These are phyloP conservation scores for Eurytemora carolleeae DNA, from an alignment of 1,140 invertebrate species.

Conservation along the genomic window DNA sequence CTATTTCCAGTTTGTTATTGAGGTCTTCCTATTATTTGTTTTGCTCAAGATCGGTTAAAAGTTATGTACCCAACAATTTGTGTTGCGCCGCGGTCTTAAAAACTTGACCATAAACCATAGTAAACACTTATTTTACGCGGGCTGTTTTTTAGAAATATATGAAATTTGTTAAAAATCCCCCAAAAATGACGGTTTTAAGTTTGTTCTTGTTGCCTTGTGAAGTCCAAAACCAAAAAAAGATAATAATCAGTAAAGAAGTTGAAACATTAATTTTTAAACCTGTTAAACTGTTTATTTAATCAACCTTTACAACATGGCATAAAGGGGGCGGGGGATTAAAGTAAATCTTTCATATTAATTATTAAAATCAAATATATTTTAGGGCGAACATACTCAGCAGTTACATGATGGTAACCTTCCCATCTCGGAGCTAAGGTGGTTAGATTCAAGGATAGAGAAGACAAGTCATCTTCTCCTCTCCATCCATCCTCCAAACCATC, in stretches of 20 bases:
- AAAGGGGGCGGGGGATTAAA: neutral
- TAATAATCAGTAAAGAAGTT: neutral
- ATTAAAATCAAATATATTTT: too few species aligned
- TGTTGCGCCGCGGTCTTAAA: too few species aligned
- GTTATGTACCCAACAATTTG: too few species aligned
- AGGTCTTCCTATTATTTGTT: too few species aligned
- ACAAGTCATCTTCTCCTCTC: neutral
- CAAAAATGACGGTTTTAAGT: too few species aligned
- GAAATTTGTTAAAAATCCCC: too few species aligned
- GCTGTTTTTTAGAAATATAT: too few species aligned
- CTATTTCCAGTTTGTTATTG: too few species aligned
- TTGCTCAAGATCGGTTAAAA: too few species aligned
- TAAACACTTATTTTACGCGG: too few species aligned
- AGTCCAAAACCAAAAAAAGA: neutral
- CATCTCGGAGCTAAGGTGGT: neutral
- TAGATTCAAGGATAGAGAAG: neutral
- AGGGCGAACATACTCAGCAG: neutral
- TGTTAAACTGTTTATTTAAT: neutral
- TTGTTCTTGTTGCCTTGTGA: neutral
- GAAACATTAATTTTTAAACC: too few species aligned
- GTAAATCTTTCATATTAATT: neutral
- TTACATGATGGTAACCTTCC: neutral
- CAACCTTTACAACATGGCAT: neutral
- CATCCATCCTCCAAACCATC: neutral
- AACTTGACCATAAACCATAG: too few species aligned